Evolutionary conservation across 2,797 vertebrate genomes (phyloP).

Genomic region (Gymnoscopelus braueri): DNA sequence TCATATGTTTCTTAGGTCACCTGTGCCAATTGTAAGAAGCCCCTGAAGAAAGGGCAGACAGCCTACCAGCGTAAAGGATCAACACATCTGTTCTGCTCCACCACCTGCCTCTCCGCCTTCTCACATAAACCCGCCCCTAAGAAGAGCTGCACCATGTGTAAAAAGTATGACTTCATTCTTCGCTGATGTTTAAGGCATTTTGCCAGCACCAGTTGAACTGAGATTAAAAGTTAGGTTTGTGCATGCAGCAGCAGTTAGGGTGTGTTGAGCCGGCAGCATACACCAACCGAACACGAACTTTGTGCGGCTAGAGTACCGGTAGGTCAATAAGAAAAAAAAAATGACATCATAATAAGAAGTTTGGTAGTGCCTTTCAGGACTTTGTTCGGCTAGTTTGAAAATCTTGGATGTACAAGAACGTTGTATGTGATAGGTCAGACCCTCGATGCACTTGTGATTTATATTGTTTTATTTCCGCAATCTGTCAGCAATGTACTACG

Average conservation of each 20-base stretch:
- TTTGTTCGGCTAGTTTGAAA: too few relatives aligned
- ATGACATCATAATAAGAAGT: too few relatives aligned
- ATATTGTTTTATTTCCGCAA: too few relatives aligned
- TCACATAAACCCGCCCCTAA: slow-evolving; percentile 98
- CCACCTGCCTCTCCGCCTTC: slow-evolving; percentile 96
- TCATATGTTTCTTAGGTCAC: slow-evolving; percentile 81
- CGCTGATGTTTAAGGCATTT: neutral
- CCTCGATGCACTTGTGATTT: too few relatives aligned
- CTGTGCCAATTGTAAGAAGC: slow-evolving; percentile 99
- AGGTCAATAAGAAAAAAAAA: too few relatives aligned
- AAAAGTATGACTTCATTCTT: slow-evolving; percentile 86
- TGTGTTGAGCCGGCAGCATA: neutral
- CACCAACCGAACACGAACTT: neutral
- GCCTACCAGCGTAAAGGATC: slow-evolving; percentile 99
- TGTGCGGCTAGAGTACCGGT: too few relatives aligned
- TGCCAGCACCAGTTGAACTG: too few relatives aligned
- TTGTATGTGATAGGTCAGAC: too few relatives aligned
- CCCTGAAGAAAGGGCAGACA: slow-evolving; percentile 98
- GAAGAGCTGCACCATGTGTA: slow-evolving; percentile 99
- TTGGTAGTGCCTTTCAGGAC: too few relatives aligned
- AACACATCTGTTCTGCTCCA: slow-evolving; percentile 97
- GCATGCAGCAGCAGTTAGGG: neutral
- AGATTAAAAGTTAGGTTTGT: neutral
- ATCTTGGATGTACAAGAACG: too few relatives aligned
- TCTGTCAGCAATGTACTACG: too few relatives aligned